Evolutionary conservation across 1,140 invertebrate genomes (phyloP), one percentile per base, ranked within the genome.

Genomic region (Polypedilum pembai): DNA sequence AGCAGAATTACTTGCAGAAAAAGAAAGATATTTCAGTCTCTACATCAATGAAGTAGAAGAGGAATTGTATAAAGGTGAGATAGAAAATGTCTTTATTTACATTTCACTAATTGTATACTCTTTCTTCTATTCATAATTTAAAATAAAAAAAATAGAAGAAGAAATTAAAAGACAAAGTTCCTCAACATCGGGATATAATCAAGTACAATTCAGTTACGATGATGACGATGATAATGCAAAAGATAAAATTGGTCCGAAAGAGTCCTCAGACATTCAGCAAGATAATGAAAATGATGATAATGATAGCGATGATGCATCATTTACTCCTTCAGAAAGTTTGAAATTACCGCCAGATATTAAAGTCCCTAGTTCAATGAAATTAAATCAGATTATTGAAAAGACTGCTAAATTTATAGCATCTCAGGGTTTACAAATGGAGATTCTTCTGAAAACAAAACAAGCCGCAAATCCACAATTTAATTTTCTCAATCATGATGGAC

Each of bases 351-450:
- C 85, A 41, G 88, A 88, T 77, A 90, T 94, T 79, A 82, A 85
- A 73, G 78, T 93, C 94, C 97, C 97, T n/a, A 89, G 91, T 76
- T 94, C 91, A 7, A 88, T 92, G 78, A 98, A 98, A 80, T 87
- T 93, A 77, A 94, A 98, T 83, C 90, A 92, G 4, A 94, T 98
- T 74, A 98, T 99, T 79, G 94, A 97, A 80, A 98, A 96, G 84
- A 99, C 98, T 0, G 96, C 97, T 0, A 84, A 89, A 73, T 99
- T 99, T 84, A 94, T 99, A 76, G 91, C 92, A 75, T 86, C 88
- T 66, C 96, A 99, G 82, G 97, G 96, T 0, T 86, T 89, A 40
- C 98, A 99, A 85, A 98, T 99, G 96, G 97, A 99, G 85, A 98
- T 99, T 74, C 86, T 99, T 0, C 90, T 99, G 74, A 98, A 98